These are phyloP conservation scores for Eucriotettix oculatus DNA, from an alignment of 2,888 invertebrate species.

Conservation along the genomic window DNA sequence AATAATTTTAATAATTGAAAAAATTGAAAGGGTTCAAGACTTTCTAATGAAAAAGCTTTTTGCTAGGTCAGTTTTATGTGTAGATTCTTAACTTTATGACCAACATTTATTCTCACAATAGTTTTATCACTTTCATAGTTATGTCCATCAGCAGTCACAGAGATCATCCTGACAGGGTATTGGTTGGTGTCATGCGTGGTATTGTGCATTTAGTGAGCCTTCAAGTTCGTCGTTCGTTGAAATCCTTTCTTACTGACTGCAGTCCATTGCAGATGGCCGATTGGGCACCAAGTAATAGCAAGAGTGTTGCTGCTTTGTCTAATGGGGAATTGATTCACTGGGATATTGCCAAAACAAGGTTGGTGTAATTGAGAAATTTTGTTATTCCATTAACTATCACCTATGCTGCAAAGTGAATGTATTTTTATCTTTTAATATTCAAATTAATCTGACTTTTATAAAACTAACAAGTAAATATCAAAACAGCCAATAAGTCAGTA, in stretches of 20 bases:
- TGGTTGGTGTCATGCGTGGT: slow-evolving; percentile 62
- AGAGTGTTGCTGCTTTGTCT: slow-evolving; percentile 42
- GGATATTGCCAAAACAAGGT: slow-evolving; percentile 51
- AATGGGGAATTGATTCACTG: slow-evolving; percentile 49
- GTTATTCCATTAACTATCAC: no score
- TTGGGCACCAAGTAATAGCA: slow-evolving; percentile 47
- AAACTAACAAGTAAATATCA: no score
- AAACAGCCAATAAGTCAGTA: no score
- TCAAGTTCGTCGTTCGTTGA: slow-evolving; percentile 42
- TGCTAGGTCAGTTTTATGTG: no score
- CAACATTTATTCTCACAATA: no score
- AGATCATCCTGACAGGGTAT: slow-evolving; percentile 48
- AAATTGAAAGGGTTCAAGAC: no score
- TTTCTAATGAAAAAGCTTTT: no score
- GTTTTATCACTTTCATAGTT: slow-evolving; percentile 16
- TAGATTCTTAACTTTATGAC: no score
- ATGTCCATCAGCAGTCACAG: slow-evolving; percentile 42
- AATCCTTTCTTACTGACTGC: slow-evolving; percentile 41
- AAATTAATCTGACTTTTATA: no score
- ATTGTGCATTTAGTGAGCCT: slow-evolving; percentile 55
- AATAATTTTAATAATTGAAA: no score
- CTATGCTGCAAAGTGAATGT: no score
- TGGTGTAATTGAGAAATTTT: no score
- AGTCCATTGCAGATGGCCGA: slow-evolving; percentile 48
- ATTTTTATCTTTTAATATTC: not conserved